Evolutionary conservation across 2,113 vertebrate species (phyloP).

Genomic region (Typhlomys cinereus): DNA sequence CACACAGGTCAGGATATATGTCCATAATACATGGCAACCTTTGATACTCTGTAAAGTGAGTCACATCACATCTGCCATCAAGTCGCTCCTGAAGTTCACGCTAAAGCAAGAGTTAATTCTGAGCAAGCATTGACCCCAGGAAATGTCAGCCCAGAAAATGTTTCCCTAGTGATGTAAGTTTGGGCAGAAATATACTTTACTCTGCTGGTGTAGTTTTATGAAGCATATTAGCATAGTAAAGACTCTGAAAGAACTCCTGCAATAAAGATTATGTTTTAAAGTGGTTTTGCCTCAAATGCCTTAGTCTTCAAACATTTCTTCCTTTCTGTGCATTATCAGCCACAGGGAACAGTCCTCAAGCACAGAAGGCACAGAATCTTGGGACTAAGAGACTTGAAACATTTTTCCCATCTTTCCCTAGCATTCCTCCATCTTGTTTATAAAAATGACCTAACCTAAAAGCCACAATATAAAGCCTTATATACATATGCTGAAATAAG

Average conservation of each 20-base stretch:
- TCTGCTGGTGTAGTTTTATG: conserved; percentile 14
- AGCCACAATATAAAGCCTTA: not conserved
- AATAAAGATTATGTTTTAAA: conserved; percentile 38
- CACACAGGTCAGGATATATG: not conserved
- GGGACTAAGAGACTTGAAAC: not conserved
- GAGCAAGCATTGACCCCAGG: not conserved
- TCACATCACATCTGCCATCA: no score
- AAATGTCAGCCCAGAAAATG: not conserved
- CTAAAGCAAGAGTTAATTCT: not conserved
- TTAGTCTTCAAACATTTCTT: conserved; percentile 26
- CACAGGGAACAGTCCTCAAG: not conserved
- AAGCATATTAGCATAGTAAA: conserved; percentile 30
- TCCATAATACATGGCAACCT: not conserved
- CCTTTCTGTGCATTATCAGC: not conserved
- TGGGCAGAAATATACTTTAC: conserved; percentile 28
- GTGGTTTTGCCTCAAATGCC: not conserved
- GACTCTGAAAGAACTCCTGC: not conserved
- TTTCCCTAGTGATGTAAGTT: conserved; percentile 13
- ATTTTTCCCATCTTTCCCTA: not conserved
- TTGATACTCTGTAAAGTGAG: not conserved
- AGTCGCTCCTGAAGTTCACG: not conserved
- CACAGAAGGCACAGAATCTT: not conserved
- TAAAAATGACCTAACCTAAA: not conserved
- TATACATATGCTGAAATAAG: not conserved
- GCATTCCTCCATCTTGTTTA: not conserved